Evolutionary conservation across 2,797 vertebrate genomes (phyloP), one percentile per base, ranked within the genome.

Genomic region (Rhabdomys pumilio): DNA sequence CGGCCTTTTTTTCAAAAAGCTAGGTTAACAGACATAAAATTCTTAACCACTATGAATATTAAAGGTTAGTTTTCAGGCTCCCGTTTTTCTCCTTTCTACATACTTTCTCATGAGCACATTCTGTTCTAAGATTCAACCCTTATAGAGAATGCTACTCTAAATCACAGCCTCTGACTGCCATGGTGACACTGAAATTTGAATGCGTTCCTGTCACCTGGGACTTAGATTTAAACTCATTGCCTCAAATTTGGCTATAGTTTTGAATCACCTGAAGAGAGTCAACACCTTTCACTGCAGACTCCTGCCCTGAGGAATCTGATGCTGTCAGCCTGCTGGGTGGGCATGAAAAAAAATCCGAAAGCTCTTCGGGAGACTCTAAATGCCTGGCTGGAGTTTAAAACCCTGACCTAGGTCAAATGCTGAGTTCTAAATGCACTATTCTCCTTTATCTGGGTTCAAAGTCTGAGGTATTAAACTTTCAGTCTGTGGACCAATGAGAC

Each of bases 11-110:
- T 15, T 6, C 29, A 73, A 82, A 72, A 91, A 94, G 59, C 59
- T 67, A 95, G 59, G 47, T 96, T 96, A 95, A 90, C 72, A 88
- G 73, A 96, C 61, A 86, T 76, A 79, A 69, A 91, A 89, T 92
- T 77, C 76, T 93, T 93, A 91, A 96, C 22, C 65, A 90, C 44
- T 67, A 90, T 93, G 82, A 96, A 90, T 85, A 95, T 85, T 81
- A 97, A 94, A 95, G 65, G 65, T 92, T 93, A 93, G 22, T 82
- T 57, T 96, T 93, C 53, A 90, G 76, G 63, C 14, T 89, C 47
- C 53, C 79, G 31, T 7, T 96, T 94, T 96, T 91, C 65, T 96
- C 67, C 59, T 94, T 89, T 73, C 72, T 91, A 82, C 29, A 95
- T 14, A 91, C 47, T 95, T 55, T 88, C 14, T 90, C 44, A 88